phyloP scores from a whole-genome alignment of 2,797 vertebrate species.

The Melanotaenia maccullochi region DNA sequence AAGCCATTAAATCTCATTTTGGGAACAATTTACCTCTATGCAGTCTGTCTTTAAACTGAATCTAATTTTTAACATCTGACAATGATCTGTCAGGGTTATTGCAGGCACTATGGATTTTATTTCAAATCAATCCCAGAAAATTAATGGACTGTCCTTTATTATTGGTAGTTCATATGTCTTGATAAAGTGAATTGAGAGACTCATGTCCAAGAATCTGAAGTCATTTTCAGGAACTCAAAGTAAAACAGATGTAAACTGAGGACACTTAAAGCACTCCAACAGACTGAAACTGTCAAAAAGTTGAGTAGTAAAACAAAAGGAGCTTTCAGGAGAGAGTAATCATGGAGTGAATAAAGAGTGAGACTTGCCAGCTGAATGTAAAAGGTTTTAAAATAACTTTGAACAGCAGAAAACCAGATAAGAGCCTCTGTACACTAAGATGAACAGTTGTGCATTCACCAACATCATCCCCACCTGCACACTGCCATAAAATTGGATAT shows the following conservation, averaged over 20 bases:
- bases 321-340: no score
- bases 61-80: constrained; percentile 35
- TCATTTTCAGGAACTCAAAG: not conserved
- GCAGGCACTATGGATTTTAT: constrained; percentile 37
- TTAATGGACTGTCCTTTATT: not conserved
- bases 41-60: constrained; percentile 4
- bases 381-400: no score
- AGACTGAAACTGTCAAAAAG: no score
- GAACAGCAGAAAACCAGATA: no score
- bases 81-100: constrained; percentile 19
- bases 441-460: no score
- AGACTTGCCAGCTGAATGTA: no score
- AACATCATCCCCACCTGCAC: no score
- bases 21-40: not conserved
- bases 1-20: constrained; percentile 27
- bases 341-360: no score
- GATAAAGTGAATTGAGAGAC: not conserved
- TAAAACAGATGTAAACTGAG: not conserved
- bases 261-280: no score
- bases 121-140: constrained; percentile 37
- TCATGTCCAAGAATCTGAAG: not conserved
- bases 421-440: no score
- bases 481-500: no score
- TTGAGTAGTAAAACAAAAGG: no score
- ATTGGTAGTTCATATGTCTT: not conserved